Conservation (phyloP, 2,797 vertebrate genomes). For the Telmatherina bonti region DNA sequence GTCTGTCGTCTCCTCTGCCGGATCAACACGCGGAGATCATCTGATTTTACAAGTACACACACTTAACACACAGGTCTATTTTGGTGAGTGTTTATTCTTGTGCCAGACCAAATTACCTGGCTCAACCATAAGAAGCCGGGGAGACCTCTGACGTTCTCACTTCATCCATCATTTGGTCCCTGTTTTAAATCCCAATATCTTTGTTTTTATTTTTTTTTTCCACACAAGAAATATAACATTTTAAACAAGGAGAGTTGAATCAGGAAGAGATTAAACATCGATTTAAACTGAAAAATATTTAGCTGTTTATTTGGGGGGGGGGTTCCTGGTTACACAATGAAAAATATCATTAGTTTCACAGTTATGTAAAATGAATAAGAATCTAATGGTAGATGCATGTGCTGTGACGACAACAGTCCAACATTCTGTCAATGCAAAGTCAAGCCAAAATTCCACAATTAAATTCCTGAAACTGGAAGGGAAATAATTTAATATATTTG, state of each 20-base stretch:
- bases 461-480: neutral
- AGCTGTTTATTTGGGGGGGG: neutral
- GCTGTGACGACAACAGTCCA: conserved; percentile 3
- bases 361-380: conserved; percentile 4
- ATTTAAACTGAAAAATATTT: neutral
- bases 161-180: neutral
- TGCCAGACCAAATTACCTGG: conserved; percentile 66
- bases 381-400: neutral
- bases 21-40: conserved; percentile 25
- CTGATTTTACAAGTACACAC: conserved; percentile 19
- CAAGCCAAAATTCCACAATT: neutral
- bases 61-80: conserved; percentile 58
- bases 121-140: conserved; percentile 39
- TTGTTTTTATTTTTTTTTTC: neutral
- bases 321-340: neutral
- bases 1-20: conserved; percentile 35
- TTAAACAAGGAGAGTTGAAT: neutral
- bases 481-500: neutral
- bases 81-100: conserved; percentile 70
- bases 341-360: neutral
- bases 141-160: conserved; percentile 6
- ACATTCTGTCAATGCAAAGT: neutral
- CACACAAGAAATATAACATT: conserved; percentile 9
- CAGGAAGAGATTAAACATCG: neutral
- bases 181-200: neutral